A percentile compares a stretch with the other conserved stretches of the same genome.
Evolutionary conservation across 2,797 vertebrate species (phyloP).

Genomic region (Cyprinella venusta): DNA sequence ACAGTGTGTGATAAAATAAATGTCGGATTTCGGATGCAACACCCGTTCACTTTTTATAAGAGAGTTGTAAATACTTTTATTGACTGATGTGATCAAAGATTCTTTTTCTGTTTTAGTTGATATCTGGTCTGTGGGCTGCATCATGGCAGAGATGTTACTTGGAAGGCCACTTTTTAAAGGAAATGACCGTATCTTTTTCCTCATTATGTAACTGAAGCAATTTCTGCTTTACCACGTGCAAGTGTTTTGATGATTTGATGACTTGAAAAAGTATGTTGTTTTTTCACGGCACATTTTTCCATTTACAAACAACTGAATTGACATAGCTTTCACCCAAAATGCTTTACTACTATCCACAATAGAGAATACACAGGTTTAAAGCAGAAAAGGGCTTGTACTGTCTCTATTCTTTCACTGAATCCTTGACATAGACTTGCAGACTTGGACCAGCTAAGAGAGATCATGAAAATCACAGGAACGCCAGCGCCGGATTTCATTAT

Average conservation of each 20-base stretch:
- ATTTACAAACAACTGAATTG: neutral
- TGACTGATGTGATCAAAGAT: neutral
- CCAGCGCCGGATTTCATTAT: constrained; percentile 90
- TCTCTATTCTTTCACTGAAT: constrained; percentile 12
- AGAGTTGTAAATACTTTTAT: neutral
- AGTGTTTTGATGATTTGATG: neutral
- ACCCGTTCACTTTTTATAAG: neutral
- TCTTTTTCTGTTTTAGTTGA: constrained; percentile 82
- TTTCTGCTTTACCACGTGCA: neutral
- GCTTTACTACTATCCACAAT: neutral
- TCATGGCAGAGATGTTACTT: constrained; percentile 98
- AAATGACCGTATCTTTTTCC: constrained; percentile 91
- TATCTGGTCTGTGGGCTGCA: constrained; percentile 98
- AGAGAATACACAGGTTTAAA: neutral
- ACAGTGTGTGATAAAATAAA: neutral
- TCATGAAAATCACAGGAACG: constrained; percentile 96
- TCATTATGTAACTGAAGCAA: neutral
- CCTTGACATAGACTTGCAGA: constrained; percentile 77
- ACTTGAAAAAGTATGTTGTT: neutral
- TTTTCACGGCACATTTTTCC: neutral
- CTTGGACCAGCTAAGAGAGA: constrained; percentile 94
- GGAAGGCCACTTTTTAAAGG: constrained; percentile 95
- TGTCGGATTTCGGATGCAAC: neutral
- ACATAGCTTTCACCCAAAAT: neutral
- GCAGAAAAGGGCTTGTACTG: neutral